Evolutionary conservation across 1,140 invertebrate genomes (phyloP), one percentile per base, ranked within the genome.

Genomic region (Pararge aegeria): DNA sequence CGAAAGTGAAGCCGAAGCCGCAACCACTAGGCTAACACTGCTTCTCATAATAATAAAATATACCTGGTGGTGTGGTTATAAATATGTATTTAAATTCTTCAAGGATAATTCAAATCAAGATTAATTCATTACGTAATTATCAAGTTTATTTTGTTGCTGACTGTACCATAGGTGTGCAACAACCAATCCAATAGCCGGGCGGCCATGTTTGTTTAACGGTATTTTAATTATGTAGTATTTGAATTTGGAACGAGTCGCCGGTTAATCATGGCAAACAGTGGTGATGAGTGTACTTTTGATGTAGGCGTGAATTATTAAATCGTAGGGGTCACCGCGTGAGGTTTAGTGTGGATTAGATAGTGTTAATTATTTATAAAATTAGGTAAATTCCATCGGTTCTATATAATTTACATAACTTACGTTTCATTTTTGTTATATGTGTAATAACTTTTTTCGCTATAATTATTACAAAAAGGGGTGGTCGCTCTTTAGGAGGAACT

Each of bases 151-250:
- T 34, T 12, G 30, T 48, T 2, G 3, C 20, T 21, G 44, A 21
- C 6, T 48, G 30, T 34, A 34, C 30, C 7, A 16, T 10, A 21
- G 44, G 15, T 9, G 7, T 18, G 2, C 44, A 20, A n/a, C n/a
- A n/a, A 48, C 20, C 21, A 50, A 50, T 50, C 5, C 13, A 12
- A 16, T 20, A 10, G 29, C 12, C 29, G 12, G 12, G 7, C 30
- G 24, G 19, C 29, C 49, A 21, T 38, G 16, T 52, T 52, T 38
- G 34, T 34, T 37, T 34, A 34, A 40, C 34, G 19, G 7, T 19
- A 21, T 37, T 38, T 53, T 46, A 46, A 46, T 46, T 46, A 46
- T 12, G 20, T 46, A 46, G 44, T 46, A 24, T 46, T 46, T 46
- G 44, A 46, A 38, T 40, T 38, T n/a, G 51, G 16, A 40, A 21